Percentiles rank a stretch among this genome's conserved stretches.
Evolutionary conservation across 2,113 vertebrate species (phyloP).

Genomic region (Typhlomys cinereus): DNA sequence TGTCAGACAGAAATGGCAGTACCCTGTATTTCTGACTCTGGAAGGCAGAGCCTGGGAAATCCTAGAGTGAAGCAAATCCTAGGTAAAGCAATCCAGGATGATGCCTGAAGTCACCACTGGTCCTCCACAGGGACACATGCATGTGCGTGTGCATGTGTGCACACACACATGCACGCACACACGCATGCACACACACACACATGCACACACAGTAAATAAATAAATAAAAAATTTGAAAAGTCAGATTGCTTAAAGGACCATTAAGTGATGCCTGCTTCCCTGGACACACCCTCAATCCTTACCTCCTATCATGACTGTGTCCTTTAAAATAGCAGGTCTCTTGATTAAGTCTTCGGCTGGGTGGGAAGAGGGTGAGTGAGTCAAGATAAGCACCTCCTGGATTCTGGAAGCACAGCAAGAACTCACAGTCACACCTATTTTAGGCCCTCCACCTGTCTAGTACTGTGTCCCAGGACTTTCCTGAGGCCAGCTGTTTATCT

Average conservation of each 20-base stretch:
- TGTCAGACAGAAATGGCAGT: no score
- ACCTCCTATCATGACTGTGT: not conserved
- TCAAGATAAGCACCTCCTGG: not conserved
- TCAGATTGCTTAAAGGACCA: not conserved
- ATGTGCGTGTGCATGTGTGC: no score
- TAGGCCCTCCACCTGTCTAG: not conserved
- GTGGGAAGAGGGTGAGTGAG: not conserved
- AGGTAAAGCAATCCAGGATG: no score
- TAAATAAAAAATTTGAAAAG: no score
- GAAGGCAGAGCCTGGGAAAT: no score
- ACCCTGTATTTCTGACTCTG: no score
- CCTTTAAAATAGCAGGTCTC: not conserved
- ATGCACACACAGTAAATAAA: no score
- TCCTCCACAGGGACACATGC: no score
- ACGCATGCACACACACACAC: no score
- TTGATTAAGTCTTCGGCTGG: not conserved
- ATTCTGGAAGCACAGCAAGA: not conserved
- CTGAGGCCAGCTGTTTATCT: not conserved
- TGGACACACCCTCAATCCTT: not conserved
- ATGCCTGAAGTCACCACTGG: no score
- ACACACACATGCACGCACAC: no score
- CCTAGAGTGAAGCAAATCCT: no score
- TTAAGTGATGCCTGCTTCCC: not conserved
- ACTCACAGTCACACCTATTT: not conserved
- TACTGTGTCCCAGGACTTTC: not conserved